Conservation (phyloP, 2,113 vertebrate genomes). For the Oreochromis tanganicae region DNA sequence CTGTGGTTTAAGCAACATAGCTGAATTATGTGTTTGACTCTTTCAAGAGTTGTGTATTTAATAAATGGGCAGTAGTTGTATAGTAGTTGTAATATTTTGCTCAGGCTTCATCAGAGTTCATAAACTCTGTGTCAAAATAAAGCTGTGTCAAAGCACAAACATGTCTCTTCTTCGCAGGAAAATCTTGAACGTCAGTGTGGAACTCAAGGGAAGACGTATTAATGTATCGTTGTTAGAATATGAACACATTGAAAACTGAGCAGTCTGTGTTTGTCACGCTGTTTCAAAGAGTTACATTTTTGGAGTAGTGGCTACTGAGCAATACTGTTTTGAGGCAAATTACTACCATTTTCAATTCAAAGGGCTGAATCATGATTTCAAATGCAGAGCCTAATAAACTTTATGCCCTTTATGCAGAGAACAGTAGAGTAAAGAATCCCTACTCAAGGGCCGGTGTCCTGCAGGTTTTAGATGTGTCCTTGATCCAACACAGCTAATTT, state of each 20-base stretch:
- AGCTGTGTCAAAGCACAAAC: background rate
- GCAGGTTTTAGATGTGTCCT: background rate
- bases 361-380: background rate
- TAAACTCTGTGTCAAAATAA: background rate
- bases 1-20: background rate
- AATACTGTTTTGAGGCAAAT: background rate
- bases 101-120: background rate
- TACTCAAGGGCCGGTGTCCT: background rate
- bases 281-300: background rate
- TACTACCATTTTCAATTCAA: background rate
- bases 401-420: background rate
- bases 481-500: background rate
- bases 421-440: background rate
- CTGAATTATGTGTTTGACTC: background rate
- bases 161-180: background rate
- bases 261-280: background rate
- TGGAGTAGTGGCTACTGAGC: background rate
- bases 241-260: background rate
- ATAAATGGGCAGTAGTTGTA: background rate
- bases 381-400: background rate
- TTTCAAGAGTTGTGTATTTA: background rate
- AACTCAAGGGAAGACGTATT: background rate
- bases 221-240: background rate
- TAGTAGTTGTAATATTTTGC: background rate
- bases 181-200: background rate